Percentiles rank a stretch among this genome's conserved stretches.
These are phyloP conservation scores for Pithys albifrons DNA, from an alignment of 2,113 vertebrate species.

Conservation along the genomic window DNA sequence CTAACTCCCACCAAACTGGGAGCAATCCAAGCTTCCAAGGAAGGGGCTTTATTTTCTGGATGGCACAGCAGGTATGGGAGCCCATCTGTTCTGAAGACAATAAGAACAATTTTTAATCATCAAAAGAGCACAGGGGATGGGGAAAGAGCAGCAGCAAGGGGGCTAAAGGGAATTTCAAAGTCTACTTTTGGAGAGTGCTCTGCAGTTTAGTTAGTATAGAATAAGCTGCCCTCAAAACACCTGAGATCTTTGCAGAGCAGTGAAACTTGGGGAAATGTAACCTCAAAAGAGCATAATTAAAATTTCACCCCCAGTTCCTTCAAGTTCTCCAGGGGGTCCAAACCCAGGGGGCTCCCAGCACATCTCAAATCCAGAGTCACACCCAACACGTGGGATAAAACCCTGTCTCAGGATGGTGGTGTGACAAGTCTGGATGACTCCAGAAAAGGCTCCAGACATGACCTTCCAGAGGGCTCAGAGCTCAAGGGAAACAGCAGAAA, in stretches of 20 bases:
- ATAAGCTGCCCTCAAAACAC: neutral
- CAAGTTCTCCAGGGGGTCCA: neutral
- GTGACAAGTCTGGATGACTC: neutral
- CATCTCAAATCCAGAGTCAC: neutral
- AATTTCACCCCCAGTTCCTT: neutral
- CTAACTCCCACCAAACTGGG: neutral
- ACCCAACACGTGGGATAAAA: neutral
- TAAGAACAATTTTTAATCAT: neutral
- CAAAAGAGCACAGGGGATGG: neutral
- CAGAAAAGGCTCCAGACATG: neutral
- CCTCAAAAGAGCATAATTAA: neutral
- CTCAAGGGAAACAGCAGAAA: neutral
- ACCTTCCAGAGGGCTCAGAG: neutral
- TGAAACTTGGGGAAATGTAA: neutral
- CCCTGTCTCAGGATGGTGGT: neutral
- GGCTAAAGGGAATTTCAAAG: neutral
- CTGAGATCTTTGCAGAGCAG: rapidly evolving
- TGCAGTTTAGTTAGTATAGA: neutral
- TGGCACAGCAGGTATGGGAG: neutral
- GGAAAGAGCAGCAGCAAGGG: neutral
- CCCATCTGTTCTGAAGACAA: neutral
- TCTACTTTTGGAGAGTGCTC: neutral
- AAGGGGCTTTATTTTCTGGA: neutral
- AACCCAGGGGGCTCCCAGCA: neutral
- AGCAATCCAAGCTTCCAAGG: neutral